phyloP scores from a whole-genome alignment of 2,113 vertebrate species.

The Callaeas wilsoni region DNA sequence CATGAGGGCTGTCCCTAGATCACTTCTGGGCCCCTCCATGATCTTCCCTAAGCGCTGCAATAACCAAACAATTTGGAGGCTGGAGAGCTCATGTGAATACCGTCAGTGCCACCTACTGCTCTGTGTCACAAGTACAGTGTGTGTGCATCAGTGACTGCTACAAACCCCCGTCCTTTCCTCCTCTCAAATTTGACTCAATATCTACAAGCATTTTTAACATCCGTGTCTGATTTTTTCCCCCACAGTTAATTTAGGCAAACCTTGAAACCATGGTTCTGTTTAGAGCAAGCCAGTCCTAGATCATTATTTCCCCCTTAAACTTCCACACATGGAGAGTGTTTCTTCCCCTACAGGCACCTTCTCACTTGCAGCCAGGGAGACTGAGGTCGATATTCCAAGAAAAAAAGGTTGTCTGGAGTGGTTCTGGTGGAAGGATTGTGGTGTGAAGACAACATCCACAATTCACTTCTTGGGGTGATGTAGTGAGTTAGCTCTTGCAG shows the following conservation, averaged over 20 bases:
- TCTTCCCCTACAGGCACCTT: neutral
- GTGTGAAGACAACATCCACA: neutral
- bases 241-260: neutral
- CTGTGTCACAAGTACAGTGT: neutral
- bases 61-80: neutral
- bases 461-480: neutral
- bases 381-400: neutral
- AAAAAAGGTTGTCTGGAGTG: neutral
- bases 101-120: slow-evolving; percentile 37
- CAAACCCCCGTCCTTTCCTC: neutral
- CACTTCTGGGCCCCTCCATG: neutral
- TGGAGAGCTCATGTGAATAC: neutral
- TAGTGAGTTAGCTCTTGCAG: neutral
- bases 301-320: neutral
- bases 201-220: neutral
- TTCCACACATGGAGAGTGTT: neutral
- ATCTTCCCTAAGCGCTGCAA: neutral
- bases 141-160: neutral
- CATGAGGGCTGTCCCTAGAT: neutral
- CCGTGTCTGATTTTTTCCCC: neutral
- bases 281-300: neutral
- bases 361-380: neutral
- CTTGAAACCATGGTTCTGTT: neutral
- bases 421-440: neutral
- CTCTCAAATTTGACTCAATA: neutral